These are phyloP conservation scores for Tenodera sinensis DNA, from an alignment of 2,888 invertebrate species.

Conservation along the genomic window DNA sequence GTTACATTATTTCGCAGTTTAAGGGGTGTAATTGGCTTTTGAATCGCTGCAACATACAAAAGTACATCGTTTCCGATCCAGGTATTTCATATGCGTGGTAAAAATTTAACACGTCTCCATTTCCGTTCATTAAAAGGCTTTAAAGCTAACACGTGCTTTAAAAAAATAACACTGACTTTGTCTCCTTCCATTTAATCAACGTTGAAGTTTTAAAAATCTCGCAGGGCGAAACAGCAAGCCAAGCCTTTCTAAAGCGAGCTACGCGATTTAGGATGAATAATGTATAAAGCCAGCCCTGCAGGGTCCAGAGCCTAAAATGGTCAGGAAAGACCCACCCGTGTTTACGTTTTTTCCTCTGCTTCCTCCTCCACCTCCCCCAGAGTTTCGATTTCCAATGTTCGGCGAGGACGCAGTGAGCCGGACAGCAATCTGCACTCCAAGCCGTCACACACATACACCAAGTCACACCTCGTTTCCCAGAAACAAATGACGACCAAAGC, in stretches of 20 bases:
- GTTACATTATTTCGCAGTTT: no score
- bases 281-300: not conserved
- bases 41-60: no score
- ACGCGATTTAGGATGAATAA: not conserved
- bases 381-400: conserved; percentile 14
- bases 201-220: not conserved
- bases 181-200: not conserved
- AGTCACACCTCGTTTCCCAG: conserved; percentile 27
- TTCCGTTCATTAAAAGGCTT: no score
- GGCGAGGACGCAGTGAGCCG: not conserved
- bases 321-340: not conserved
- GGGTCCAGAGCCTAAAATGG: not conserved
- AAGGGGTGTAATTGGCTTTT: no score
- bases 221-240: not conserved
- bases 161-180: not conserved
- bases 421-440: conserved; percentile 14
- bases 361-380: not conserved
- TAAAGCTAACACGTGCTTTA: no score
- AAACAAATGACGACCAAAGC: conserved; percentile 25
- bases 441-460: not conserved
- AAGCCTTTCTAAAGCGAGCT: not conserved
- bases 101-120: no score
- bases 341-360: not conserved
- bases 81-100: no score
- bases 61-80: not conserved